A percentile compares a stretch with the other conserved stretches of the same genome.
These are phyloP conservation scores for Pipistrellus kuhlii DNA, from an alignment of 2,797 vertebrate genomes.

Conservation along the genomic window DNA sequence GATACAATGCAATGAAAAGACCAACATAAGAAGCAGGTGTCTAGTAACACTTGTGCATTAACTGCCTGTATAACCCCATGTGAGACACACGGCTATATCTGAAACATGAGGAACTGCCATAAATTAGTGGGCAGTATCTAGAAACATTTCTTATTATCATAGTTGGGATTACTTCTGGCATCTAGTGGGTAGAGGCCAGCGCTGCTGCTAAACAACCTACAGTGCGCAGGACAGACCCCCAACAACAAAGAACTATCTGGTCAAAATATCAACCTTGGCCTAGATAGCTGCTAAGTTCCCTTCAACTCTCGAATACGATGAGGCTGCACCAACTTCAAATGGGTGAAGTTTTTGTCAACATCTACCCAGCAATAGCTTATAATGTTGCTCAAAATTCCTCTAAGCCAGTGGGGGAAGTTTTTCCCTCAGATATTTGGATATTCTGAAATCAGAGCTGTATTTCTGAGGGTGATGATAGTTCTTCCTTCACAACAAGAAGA, in stretches of 20 bases:
- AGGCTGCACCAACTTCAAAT: neutral
- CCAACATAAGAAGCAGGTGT: neutral
- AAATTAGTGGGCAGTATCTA: neutral
- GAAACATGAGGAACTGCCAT: neutral
- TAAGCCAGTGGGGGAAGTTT: neutral
- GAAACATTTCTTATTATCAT: slow-evolving; percentile 9
- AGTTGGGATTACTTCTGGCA: neutral
- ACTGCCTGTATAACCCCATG: neutral
- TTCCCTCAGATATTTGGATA: neutral
- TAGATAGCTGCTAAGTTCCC: neutral
- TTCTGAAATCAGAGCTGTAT: neutral
- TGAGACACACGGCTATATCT: neutral
- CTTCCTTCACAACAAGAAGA: neutral
- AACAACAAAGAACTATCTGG: slow-evolving; percentile 7
- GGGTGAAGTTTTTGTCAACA: neutral
- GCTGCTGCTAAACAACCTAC: neutral
- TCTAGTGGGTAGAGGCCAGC: neutral
- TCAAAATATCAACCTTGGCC: neutral
- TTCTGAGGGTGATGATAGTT: neutral
- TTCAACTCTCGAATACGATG: neutral
- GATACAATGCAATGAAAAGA: slow-evolving; percentile 1
- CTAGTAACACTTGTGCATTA: neutral
- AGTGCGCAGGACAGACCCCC: slow-evolving; percentile 4
- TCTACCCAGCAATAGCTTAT: slow-evolving; percentile 1
- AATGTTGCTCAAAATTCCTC: neutral